phyloP scores from a whole-genome alignment of 2,113 vertebrate genomes.

The Corvus moneduloides region DNA sequence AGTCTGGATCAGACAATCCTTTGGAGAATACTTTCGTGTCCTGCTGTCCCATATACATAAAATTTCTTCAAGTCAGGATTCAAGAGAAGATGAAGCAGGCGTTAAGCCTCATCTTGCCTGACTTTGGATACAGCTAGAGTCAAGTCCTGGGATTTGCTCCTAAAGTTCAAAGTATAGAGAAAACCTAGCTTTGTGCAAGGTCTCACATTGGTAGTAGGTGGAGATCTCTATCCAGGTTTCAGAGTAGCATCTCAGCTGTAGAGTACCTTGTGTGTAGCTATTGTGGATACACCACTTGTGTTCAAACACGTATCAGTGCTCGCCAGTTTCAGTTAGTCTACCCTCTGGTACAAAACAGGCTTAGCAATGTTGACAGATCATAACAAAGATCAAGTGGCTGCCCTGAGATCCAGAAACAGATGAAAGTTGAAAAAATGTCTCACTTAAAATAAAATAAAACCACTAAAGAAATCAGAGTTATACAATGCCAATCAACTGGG shows the following conservation, averaged over 20 bases:
- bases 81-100: background rate
- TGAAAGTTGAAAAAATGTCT: background rate
- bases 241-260: background rate
- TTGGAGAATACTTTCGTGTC: background rate
- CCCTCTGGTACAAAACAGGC: background rate
- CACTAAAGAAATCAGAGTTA: background rate
- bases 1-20: background rate
- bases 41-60: background rate
- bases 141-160: background rate
- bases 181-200: background rate
- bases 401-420: background rate
- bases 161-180: background rate
- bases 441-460: background rate
- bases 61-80: background rate
- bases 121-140: background rate
- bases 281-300: background rate
- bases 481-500: background rate
- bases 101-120: background rate
- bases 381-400: background rate
- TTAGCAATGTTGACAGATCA: background rate
- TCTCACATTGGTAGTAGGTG: background rate
- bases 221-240: background rate
- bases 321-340: background rate
- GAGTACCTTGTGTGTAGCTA: background rate
- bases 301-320: background rate